Evolutionary conservation across 2,797 vertebrate genomes (phyloP).

Genomic region (Philypnodon macrostomus): DNA sequence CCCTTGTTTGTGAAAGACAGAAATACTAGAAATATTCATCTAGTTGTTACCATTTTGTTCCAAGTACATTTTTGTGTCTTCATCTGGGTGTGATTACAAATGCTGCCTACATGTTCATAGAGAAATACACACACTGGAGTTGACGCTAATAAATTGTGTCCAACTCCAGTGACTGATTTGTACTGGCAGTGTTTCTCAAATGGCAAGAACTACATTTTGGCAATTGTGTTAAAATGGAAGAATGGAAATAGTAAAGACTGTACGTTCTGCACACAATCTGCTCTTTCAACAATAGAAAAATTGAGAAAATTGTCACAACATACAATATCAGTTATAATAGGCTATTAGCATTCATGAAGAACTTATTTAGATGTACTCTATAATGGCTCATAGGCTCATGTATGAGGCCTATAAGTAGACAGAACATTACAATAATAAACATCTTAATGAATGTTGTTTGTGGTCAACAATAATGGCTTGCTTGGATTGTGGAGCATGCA

Average conservation of each 20-base stretch:
- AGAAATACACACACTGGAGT: conserved; percentile 11
- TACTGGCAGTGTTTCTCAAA: background rate
- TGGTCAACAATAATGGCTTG: too few species aligned
- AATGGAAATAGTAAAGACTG: background rate
- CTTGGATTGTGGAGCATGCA: too few species aligned
- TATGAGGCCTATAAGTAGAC: too few species aligned
- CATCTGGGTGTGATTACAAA: background rate
- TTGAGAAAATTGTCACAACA: too few species aligned
- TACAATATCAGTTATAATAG: too few species aligned
- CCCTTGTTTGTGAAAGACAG: conserved; percentile 10
- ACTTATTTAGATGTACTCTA: too few species aligned
- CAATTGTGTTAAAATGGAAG: background rate
- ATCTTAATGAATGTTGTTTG: too few species aligned
- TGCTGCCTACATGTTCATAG: background rate
- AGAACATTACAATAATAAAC: too few species aligned
- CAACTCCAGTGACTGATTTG: background rate
- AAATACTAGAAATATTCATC: conserved; percentile 11
- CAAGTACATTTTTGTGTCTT: background rate
- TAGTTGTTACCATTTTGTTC: conserved; percentile 1
- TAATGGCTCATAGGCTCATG: too few species aligned
- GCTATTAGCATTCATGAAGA: too few species aligned
- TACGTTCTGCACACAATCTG: background rate
- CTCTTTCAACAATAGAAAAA: too few species aligned
- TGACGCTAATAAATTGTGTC: background rate
- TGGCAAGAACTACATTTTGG: background rate